Evolutionary conservation across 2,888 invertebrate genomes (phyloP).

Genomic region (Pachymerium ferrugineum): DNA sequence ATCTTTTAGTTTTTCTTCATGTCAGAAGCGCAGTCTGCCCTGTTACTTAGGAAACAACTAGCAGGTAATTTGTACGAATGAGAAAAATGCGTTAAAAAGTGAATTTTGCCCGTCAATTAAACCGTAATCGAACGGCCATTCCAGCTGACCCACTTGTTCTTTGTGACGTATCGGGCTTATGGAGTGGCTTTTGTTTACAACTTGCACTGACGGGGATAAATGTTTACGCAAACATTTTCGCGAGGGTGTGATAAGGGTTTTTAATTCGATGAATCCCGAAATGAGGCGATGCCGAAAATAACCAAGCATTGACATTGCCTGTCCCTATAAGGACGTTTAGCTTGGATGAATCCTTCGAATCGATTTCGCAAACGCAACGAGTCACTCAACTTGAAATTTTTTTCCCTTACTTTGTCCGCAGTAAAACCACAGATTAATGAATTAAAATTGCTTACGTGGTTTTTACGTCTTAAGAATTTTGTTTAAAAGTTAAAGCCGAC

Average conservation of each 20-base stretch:
- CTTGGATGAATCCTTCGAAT: background rate
- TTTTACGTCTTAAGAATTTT: no score
- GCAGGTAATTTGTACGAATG: slow-evolving; percentile 62
- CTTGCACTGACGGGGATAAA: background rate
- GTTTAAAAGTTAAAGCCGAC: no score
- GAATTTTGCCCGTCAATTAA: background rate
- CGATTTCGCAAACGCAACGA: slow-evolving; percentile 25
- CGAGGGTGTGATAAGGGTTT: background rate
- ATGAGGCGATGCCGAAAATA: background rate
- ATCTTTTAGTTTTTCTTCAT: slow-evolving; percentile 37
- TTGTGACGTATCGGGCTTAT: slow-evolving; percentile 14
- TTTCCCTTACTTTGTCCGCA: background rate
- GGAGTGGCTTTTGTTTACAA: slow-evolving; percentile 28
- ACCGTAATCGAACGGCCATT: background rate
- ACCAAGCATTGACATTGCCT: background rate
- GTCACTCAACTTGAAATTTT: background rate
- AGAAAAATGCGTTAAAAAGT: background rate
- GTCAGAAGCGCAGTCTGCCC: slow-evolving; percentile 67
- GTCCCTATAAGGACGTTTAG: slow-evolving; percentile 17
- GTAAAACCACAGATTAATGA: no score
- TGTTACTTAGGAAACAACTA: slow-evolving; percentile 90
- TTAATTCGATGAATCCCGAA: background rate
- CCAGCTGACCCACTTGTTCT: slow-evolving; percentile 31
- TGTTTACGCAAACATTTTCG: background rate
- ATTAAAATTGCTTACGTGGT: no score